Evolutionary conservation across 2,797 vertebrate species (phyloP).

Genomic region (Sphenopsis melanotis): DNA sequence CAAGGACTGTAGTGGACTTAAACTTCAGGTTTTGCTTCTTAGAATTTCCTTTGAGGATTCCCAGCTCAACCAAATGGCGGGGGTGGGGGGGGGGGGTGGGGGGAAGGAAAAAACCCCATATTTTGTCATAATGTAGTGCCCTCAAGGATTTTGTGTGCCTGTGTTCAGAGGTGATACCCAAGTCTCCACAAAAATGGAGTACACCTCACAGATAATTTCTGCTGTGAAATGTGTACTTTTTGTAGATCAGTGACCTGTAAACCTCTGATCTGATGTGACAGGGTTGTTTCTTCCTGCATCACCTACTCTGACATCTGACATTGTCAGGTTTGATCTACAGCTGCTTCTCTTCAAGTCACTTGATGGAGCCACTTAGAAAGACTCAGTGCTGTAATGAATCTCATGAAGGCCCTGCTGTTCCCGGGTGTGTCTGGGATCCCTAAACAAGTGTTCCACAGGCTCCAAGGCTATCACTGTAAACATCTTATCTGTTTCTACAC

Average conservation of each 20-base stretch:
- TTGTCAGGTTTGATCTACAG: background rate
- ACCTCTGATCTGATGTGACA: background rate
- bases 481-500: background rate
- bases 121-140: background rate
- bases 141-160: background rate
- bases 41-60: background rate
- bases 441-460: background rate
- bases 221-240: background rate
- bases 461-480: background rate
- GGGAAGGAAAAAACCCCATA: rapidly evolving
- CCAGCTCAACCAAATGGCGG: background rate
- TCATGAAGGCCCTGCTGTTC: background rate
- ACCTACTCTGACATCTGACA: background rate
- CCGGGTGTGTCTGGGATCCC: background rate
- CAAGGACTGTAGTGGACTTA: background rate
- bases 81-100: too few species aligned
- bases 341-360: background rate
- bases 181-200: background rate
- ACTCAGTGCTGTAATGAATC: background rate
- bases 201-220: background rate
- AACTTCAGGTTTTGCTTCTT: background rate
- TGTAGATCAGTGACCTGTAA: background rate
- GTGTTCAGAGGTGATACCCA: background rate
- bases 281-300: background rate
- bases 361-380: background rate